Conservation (phyloP, 1,140 invertebrate genomes). For the Phortica variegata region DNA sequence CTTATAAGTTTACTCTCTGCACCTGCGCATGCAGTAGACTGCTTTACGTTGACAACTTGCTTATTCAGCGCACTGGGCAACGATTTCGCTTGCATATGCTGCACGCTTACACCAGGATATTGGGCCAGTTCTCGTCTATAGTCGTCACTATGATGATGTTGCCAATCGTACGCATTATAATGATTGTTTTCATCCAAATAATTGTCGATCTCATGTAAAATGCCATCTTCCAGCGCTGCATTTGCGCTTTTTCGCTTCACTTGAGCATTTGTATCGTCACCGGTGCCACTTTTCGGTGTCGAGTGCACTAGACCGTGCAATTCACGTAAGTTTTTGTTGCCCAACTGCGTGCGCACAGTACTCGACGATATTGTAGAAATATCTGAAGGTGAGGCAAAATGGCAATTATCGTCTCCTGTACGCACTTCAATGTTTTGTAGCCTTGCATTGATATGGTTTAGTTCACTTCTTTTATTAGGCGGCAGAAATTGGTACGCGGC, state of each 20-base stretch:
- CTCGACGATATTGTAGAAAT: constrained; percentile 46
- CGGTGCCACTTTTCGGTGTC: constrained; percentile 37
- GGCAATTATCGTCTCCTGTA: constrained; percentile 13
- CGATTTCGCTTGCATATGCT: constrained; percentile 21
- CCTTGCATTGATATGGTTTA: constrained; percentile 44
- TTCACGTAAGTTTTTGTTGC: constrained; percentile 11
- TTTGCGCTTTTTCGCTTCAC: neutral
- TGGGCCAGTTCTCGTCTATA: constrained; percentile 18
- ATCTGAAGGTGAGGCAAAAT: constrained; percentile 33
- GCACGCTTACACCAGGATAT: neutral
- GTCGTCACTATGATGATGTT: constrained; percentile 35
- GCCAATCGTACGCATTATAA: constrained; percentile 12
- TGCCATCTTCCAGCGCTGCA: constrained; percentile 24
- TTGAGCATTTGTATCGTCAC: constrained; percentile 6
- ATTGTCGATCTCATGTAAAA: constrained; percentile 44
- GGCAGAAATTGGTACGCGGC: constrained; percentile 42
- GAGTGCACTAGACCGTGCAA: constrained; percentile 38
- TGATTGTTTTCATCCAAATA: constrained; percentile 28
- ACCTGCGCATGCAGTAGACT: constrained; percentile 1
- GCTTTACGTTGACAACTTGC: neutral
- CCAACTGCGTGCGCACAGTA: constrained; percentile 32
- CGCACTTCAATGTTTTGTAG: constrained; percentile 33
- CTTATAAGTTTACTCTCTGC: constrained; percentile 49
- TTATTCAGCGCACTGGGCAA: constrained; percentile 28
- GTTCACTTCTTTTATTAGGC: constrained; percentile 39